Conservation (phyloP, 2,113 vertebrate genomes). For the Aphelocoma coerulescens region DNA sequence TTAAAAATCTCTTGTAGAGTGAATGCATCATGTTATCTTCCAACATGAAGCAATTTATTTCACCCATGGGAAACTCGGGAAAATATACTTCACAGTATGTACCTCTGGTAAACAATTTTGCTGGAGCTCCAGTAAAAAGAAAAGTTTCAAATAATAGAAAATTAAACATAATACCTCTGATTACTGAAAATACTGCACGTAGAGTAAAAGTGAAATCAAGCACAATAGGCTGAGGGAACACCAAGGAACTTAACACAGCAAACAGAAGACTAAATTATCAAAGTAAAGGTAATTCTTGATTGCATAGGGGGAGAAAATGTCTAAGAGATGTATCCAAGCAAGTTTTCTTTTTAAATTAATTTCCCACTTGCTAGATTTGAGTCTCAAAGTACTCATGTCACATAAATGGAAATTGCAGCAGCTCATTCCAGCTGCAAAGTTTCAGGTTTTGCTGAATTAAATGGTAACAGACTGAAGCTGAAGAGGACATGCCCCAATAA, state of each 20-base stretch:
- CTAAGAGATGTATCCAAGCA: background rate
- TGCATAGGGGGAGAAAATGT: background rate
- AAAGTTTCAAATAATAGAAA: constrained; percentile 22
- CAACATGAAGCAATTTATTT: background rate
- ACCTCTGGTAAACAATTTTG: constrained; percentile 33
- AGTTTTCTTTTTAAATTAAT: background rate
- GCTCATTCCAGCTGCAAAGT: background rate
- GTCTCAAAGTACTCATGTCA: background rate
- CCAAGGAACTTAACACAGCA: background rate
- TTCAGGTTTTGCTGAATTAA: background rate
- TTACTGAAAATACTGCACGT: background rate
- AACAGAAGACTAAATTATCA: background rate
- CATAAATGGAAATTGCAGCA: background rate
- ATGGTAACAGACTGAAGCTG: background rate
- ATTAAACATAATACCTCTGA: background rate
- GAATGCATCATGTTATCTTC: background rate
- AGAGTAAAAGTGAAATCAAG: constrained; percentile 27
- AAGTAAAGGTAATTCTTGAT: background rate
- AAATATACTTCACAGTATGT: background rate
- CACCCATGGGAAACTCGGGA: background rate
- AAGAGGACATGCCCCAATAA: background rate
- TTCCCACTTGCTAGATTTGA: background rate
- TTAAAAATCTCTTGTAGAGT: background rate
- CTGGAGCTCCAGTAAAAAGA: background rate
- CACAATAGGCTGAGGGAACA: background rate